Conservation (phyloP, 2,888 invertebrate species). For the Unio pictorum region DNA sequence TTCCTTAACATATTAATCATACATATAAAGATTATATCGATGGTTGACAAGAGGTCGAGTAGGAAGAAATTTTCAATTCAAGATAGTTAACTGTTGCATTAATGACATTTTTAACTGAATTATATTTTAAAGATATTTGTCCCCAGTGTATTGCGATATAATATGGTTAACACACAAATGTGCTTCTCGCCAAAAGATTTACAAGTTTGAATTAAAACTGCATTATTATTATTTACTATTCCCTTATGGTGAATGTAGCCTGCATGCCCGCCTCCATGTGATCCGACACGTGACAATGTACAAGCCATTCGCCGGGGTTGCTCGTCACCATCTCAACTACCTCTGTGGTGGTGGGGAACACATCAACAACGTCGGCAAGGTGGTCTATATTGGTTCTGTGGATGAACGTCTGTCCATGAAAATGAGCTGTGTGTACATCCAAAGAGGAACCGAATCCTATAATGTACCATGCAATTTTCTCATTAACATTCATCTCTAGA, state of each 20-base stretch:
- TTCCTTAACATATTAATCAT: too few species aligned
- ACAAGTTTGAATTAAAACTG: too few species aligned
- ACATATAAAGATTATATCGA: too few species aligned
- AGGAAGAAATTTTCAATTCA: too few species aligned
- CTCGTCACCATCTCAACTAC: constrained; percentile 35
- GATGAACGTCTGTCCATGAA: constrained; percentile 34
- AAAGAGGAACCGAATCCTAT: constrained; percentile 25
- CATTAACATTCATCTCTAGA: constrained; percentile 33
- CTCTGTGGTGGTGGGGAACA: constrained; percentile 34
- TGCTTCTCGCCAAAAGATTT: too few species aligned
- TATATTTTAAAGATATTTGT: too few species aligned
- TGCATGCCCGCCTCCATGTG: constrained; percentile 37
- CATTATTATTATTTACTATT: too few species aligned
- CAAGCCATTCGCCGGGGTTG: constrained; percentile 42
- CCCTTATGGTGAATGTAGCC: constrained; percentile 21
- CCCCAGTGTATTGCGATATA: too few species aligned
- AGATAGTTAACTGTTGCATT: too few species aligned
- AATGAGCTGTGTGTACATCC: constrained; percentile 34
- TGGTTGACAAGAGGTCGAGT: too few species aligned
- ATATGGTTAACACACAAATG: too few species aligned
- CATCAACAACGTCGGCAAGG: constrained; percentile 33
- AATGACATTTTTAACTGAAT: too few species aligned
- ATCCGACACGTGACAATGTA: constrained; percentile 39
- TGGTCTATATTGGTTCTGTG: constrained; percentile 11
- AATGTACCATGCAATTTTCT: constrained; percentile 37